Base-by-base conservation (phyloP, 2,888 invertebrate genomes). In the Ichneumoninae sp. region DNA sequence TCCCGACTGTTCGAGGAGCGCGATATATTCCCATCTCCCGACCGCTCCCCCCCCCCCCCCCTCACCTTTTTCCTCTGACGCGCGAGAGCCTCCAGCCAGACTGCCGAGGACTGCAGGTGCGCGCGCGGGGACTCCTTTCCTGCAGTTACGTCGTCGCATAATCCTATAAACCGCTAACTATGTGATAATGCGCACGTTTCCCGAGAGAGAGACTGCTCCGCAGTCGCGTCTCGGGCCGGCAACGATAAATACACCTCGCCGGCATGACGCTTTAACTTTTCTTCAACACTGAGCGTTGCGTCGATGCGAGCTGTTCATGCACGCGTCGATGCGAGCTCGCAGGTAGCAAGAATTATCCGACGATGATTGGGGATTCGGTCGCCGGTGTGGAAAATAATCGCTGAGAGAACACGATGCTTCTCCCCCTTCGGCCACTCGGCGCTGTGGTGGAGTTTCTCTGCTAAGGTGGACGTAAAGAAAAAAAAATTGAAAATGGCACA, bases 91-190 rank as follows among this genome's bases (percentile, higher is more conserved):
- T 16, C 44, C 60, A n/a, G 44, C 30, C 44, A 47, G 60, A 33
- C 63, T 33, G 4, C 60, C 63, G 40, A 10, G 4, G 65, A 77
- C n/a, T 36, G 60, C 78, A 83, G 83, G 78, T 83, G 79, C 74
- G 54, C 68, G 60, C 68, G 40, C 44, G 44, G 16, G 44, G 16
- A 16, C 13, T 3, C 4, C 33, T 75, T 68, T 70, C 79, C 65
- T n/a, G 74, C 70, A 47, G 60, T 79, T 68, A 68, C 77, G 73
- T 78, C 57, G 60, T 71, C 44, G 30, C 52, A 71, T 71, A 73
- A 77, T 77, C 33, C 65, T 65, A 73, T 77, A 26, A 60, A 73
- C 47, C 47, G 66, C 36, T 73, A 50, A 71, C 60, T 60, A 47
- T 22, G 60, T 63, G 63, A 30, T 70, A 65, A 79, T 70, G 79